Evolutionary conservation across 2,797 vertebrate genomes (phyloP), one percentile per base, ranked within the genome.

Genomic region (Paguma larvata): DNA sequence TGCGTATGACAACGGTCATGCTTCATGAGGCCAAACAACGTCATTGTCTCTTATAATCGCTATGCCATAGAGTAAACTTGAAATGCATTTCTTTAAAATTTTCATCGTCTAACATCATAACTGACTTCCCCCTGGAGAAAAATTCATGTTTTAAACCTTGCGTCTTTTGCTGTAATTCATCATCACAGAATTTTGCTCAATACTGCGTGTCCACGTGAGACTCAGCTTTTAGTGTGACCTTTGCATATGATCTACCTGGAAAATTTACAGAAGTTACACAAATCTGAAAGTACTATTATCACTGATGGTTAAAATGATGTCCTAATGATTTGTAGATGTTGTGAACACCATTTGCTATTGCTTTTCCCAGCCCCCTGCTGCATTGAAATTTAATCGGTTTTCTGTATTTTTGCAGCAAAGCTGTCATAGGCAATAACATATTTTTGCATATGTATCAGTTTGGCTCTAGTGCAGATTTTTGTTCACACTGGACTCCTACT

Each of bases 381-480:
- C 87, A 91, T 0, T 89, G 85, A 96, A 95, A 89, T 75, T 97
- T 93, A 97, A 98, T 96, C 2, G 1, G 80, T 97, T 98, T 98
- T 96, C 96, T 97, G 88, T 97, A 89, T 96, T 98, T 98, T 96
- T 98, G 62, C 87, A 96, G 98, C 97, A 97, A 89, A 98, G 53
- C 95, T 98, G 95, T 98, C 96, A 98, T 51, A 97, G 97, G 95
- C 97, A 98, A 90, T 93, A 98, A 62, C 53, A 92, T 82, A 84
- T 90, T 98, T 98, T 97, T 98, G 95, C 93, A 98, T 98, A 97
- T 98, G 97, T 78, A 98, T 98, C 98, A 97, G 95, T 98, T 98
- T 98, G 98, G 97, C 97, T 98, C 70, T 86, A 88, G 80, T 90
- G 95, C 80, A 98, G 96, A 95, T 48, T 97, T 98, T 97, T 97